phyloP scores from a whole-genome alignment of 2,888 invertebrate species.

The Eustalomyia histrio region DNA sequence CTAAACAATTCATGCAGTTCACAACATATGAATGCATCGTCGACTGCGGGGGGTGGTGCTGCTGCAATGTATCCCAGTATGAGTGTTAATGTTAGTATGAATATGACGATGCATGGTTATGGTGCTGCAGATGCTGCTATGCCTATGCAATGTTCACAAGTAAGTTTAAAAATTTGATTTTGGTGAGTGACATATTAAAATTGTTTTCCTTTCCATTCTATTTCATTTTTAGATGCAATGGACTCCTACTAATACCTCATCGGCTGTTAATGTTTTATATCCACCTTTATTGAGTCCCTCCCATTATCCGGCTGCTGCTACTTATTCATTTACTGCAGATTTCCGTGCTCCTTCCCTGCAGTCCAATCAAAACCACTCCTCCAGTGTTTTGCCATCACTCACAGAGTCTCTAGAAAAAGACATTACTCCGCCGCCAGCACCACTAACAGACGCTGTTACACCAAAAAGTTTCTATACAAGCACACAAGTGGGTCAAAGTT shows the following conservation, averaged over 20 bases:
- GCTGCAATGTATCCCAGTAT: constrained; percentile 90
- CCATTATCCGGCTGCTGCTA: constrained; percentile 84
- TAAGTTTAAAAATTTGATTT: constrained; percentile 72
- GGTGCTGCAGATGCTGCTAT: constrained; percentile 78
- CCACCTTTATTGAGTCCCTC: constrained; percentile 85
- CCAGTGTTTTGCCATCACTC: constrained; percentile 80
- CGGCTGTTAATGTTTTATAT: constrained; percentile 84
- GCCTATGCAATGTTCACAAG: constrained; percentile 84
- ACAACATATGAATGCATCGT: constrained; percentile 62
- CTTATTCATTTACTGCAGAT: constrained; percentile 91
- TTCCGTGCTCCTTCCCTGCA: constrained; percentile 82
- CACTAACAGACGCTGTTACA: constrained; percentile 69
- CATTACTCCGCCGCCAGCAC: constrained; percentile 73
- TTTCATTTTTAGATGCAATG: constrained; percentile 82
- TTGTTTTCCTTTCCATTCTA: constrained; percentile 22
- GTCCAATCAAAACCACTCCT: constrained; percentile 67
- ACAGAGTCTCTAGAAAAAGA: constrained; percentile 71
- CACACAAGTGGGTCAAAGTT: constrained; percentile 72
- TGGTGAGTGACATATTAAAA: not conserved
- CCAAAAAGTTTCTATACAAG: constrained; percentile 78
- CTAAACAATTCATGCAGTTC: constrained; percentile 56
- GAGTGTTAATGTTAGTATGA: constrained; percentile 97
- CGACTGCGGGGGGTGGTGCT: constrained; percentile 63
- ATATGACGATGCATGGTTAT: constrained; percentile 96
- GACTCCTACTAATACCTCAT: constrained; percentile 84